Evolutionary conservation across 2,888 invertebrate genomes (phyloP), one percentile per base, ranked within the genome.

Genomic region (Aleiodes leptofemur): DNA sequence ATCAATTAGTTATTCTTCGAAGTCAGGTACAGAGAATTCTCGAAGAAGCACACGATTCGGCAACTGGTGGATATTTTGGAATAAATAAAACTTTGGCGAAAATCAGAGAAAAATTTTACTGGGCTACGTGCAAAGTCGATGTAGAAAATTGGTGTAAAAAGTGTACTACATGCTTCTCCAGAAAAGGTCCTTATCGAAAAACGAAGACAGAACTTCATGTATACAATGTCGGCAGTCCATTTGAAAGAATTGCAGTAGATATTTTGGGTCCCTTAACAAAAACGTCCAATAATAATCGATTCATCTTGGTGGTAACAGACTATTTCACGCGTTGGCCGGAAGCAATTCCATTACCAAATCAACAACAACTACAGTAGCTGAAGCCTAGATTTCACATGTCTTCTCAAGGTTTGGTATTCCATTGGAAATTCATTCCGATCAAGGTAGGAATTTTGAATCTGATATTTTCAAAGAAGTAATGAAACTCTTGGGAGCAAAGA

Each of bases 381-480:
- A 76, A 53, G 75, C 70, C 11, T 66, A 84, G 13, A 80, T 84
- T 9, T 75, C 73, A 14, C 56, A 83, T 31, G 57, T 81, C 7
- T 55, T 83, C 38, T 76, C 79, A 34, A 73, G 79, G 16, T 82
- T 81, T 55, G 83, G 82, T 78, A 82, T 72, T 23, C 61, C 72
- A 0, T 16, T 68, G 4, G 72, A 75, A 68, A 71, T 72, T 16
- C 71, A 71, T 50, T 80, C 83, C 0, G 83, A 85, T 68, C 82
- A 86, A 78, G 85, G 83, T n/a, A 53, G 80, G 31, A 83, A 84
- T 71, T 86, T 83, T 50, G 82, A 85, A 56, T 83, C 81, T 9
- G 71, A 75, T 3, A n/a, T 85, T 4, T 82, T 77, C n/a, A 71
- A 61, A 57, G 73, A 74, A 68, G 83, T 68, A 73, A 81, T 70